Evolutionary conservation across 2,797 vertebrate species (phyloP).

Genomic region (Diplodus puntazzo): DNA sequence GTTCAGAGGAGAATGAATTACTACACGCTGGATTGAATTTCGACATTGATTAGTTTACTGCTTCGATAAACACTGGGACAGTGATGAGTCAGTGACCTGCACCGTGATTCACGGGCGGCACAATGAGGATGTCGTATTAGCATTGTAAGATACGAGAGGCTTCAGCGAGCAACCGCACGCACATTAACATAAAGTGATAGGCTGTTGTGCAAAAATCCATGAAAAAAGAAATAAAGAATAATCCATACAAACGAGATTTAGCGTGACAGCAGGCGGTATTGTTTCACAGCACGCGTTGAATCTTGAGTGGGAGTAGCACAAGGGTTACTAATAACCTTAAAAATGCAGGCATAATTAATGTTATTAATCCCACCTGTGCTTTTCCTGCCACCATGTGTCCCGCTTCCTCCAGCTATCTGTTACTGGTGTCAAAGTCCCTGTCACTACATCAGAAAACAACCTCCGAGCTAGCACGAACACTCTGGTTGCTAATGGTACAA

Average conservation of each 20-base stretch:
- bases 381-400: background rate
- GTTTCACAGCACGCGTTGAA: background rate
- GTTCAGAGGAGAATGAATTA: background rate
- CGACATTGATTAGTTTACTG: background rate
- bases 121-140: background rate
- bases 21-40: background rate
- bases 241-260: background rate
- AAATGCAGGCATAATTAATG: background rate
- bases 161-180: background rate
- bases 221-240: background rate
- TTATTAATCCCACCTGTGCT: background rate
- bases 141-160: background rate
- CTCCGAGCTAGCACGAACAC: too few species aligned
- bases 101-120: background rate
- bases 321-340: background rate
- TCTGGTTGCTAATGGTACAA: too few species aligned
- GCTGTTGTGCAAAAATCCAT: background rate
- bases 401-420: too few species aligned
- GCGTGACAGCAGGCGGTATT: background rate
- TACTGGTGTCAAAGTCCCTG: too few species aligned
- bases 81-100: background rate
- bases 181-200: background rate
- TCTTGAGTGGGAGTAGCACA: background rate
- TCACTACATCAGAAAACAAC: too few species aligned
- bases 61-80: background rate